Evolutionary conservation across 2,113 vertebrate genomes (phyloP).

Genomic region (Nothoprocta perdicaria): DNA sequence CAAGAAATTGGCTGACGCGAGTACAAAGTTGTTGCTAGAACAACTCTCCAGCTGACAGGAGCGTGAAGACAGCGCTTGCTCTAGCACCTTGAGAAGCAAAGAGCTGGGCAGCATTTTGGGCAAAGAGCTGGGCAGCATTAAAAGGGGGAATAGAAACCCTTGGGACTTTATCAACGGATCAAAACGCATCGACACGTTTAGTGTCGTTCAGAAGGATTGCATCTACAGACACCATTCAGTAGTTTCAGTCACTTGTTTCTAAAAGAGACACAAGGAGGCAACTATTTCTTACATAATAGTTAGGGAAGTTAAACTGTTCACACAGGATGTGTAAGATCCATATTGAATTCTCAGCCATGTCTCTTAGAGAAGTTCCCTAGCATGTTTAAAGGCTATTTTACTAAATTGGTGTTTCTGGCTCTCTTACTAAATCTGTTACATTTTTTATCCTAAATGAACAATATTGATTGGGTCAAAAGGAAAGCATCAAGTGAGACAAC

Average conservation of each 20-base stretch:
- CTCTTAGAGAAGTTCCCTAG: not conserved
- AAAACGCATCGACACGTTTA: not conserved
- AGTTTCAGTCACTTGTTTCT: not conserved
- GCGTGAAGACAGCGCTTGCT: not conserved
- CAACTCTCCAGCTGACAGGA: not conserved
- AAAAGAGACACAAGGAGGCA: not conserved
- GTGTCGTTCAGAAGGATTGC: not conserved
- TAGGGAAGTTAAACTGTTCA: not conserved
- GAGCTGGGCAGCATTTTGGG: not conserved
- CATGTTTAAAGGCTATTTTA: not conserved
- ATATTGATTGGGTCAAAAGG: not conserved
- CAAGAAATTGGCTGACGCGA: not conserved
- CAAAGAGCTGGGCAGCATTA: not conserved
- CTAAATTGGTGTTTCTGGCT: not conserved
- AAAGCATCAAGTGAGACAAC: not conserved
- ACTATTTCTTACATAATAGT: not conserved
- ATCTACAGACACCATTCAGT: not conserved
- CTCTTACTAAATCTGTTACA: not conserved
- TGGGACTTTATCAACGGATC: not conserved
- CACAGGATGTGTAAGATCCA: not conserved
- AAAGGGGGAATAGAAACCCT: not conserved
- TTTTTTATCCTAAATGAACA: not conserved
- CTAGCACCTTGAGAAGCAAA: not conserved
- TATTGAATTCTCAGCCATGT: not conserved
- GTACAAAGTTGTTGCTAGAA: fast-evolving